phyloP scores from a whole-genome alignment of 2,113 vertebrate species.

The Gobio gobio region DNA sequence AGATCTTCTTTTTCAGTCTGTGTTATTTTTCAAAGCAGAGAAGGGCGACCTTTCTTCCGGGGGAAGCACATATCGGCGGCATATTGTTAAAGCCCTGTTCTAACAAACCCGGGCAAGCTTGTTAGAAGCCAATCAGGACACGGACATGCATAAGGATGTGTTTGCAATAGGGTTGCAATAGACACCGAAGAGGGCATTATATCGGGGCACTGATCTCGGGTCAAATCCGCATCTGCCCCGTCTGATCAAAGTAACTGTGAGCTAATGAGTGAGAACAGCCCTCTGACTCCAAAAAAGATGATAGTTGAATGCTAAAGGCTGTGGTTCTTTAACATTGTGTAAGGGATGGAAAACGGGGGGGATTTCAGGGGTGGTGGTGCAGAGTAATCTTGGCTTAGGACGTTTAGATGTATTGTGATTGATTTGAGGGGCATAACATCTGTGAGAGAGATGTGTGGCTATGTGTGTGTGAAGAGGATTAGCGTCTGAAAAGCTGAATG shows the following conservation, averaged over 20 bases:
- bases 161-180: conserved; percentile 16
- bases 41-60: neutral
- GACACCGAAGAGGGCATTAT: neutral
- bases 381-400: conserved; percentile 48
- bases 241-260: conserved; percentile 25
- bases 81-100: conserved; percentile 11
- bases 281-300: neutral
- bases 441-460: conserved; percentile 34
- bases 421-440: conserved; percentile 27
- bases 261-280: conserved; percentile 26
- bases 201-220: neutral
- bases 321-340: neutral
- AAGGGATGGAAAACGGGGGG: neutral
- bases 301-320: neutral
- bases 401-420: conserved; percentile 44
- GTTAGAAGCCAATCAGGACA: conserved; percentile 21
- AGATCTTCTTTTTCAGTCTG: neutral
- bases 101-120: conserved; percentile 11
- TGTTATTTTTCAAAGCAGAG: conserved; percentile 22
- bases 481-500: conserved; percentile 39
- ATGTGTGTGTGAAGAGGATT: conserved; percentile 36
- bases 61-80: neutral
- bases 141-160: neutral
- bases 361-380: conserved; percentile 33
- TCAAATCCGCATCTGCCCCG: neutral